Conservation (phyloP, 2,888 invertebrate species). For the Pachliopta kotzebuea region DNA sequence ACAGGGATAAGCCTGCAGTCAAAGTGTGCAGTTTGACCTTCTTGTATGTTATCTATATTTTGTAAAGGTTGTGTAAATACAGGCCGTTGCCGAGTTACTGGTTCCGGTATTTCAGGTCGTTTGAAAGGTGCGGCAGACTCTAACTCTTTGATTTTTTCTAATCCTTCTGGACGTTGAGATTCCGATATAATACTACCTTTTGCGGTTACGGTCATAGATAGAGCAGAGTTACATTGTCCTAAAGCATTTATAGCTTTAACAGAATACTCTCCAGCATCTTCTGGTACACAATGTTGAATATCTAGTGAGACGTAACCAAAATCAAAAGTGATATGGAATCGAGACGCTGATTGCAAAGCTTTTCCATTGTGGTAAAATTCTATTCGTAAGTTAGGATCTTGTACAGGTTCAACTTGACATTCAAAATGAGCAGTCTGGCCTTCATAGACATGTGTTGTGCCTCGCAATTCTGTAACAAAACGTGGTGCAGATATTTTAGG, state of each 20-base stretch:
- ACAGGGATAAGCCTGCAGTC: slow-evolving; percentile 97
- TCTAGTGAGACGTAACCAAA: slow-evolving; percentile 98
- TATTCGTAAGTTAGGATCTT: slow-evolving; percentile 93
- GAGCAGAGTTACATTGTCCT: slow-evolving; percentile 92
- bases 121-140: slow-evolving; percentile 90
- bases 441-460: slow-evolving; percentile 93
- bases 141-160: slow-evolving; percentile 94
- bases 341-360: slow-evolving; percentile 92
- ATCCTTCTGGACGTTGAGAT: slow-evolving; percentile 96
- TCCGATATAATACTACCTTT: slow-evolving; percentile 93
- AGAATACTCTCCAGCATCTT: slow-evolving; percentile 97
- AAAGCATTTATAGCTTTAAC: slow-evolving; percentile 95
- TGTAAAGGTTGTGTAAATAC: slow-evolving; percentile 97
- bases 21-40: slow-evolving; percentile 96
- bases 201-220: slow-evolving; percentile 90
- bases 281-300: slow-evolving; percentile 95
- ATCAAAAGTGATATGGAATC: slow-evolving; percentile 97
- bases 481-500: slow-evolving; percentile 89
- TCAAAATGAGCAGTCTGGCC: slow-evolving; percentile 98
- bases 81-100: slow-evolving; percentile 93
- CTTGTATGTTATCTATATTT: slow-evolving; percentile 92
- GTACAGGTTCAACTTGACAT: slow-evolving; percentile 94
- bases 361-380: slow-evolving; percentile 96
- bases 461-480: slow-evolving; percentile 92
- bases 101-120: slow-evolving; percentile 89